These are phyloP conservation scores for Neodiprion pinetum DNA, from an alignment of 1,140 invertebrate genomes.

Conservation along the genomic window DNA sequence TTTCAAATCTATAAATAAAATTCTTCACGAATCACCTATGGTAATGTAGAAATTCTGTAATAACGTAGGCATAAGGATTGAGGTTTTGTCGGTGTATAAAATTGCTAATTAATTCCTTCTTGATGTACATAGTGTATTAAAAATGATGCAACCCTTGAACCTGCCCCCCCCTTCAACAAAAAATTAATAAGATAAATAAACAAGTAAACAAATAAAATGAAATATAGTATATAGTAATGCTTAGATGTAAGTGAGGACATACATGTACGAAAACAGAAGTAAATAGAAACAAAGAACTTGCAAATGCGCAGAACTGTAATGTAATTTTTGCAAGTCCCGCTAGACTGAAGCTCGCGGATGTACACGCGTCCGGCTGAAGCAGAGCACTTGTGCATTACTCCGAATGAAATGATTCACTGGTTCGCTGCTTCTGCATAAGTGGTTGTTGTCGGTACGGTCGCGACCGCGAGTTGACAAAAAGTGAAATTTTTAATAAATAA, in stretches of 20 bases:
- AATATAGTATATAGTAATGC: slow-evolving; percentile 4
- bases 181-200: slow-evolving; percentile 13
- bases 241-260: not conserved
- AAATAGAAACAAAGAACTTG: slow-evolving; percentile 6
- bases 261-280: slow-evolving; percentile 8
- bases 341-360: slow-evolving; percentile 40
- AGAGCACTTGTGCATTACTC: not conserved
- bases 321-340: slow-evolving; percentile 27
- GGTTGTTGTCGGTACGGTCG: not conserved
- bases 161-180: slow-evolving; percentile 24
- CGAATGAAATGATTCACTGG: not conserved
- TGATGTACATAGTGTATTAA: slow-evolving; percentile 37
- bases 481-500: slow-evolving; percentile 32
- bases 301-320: not conserved
- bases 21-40: not conserved
- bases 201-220: not conserved
- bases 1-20: not conserved
- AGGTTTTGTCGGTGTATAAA: slow-evolving; percentile 21
- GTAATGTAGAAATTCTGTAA: not conserved
- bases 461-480: slow-evolving; percentile 32
- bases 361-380: slow-evolving; percentile 2
- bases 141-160: slow-evolving; percentile 19
- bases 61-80: slow-evolving; percentile 11
- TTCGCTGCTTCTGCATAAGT: not conserved
- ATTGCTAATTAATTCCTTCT: slow-evolving; percentile 23